phyloP scores from a whole-genome alignment of 2,888 invertebrate species.

The Tridacna crocea region DNA sequence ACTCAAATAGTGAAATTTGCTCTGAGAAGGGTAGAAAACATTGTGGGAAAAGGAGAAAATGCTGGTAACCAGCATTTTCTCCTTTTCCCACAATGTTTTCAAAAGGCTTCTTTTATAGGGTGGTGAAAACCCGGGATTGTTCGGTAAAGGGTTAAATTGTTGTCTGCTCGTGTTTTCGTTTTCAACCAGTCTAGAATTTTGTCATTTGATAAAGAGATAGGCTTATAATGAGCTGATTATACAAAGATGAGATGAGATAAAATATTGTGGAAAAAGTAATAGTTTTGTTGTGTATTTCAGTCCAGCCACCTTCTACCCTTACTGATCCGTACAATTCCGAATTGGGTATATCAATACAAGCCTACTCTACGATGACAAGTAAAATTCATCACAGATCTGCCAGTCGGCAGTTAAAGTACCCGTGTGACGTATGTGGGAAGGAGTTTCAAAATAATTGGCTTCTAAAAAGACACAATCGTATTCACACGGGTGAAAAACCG shows the following conservation, averaged over 20 bases:
- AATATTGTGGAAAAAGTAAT: too few relatives aligned
- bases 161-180: not conserved
- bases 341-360: too few relatives aligned
- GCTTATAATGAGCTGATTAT: not conserved
- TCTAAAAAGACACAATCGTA: not conserved
- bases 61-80: not conserved
- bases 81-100: not conserved
- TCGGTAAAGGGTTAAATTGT: too few relatives aligned
- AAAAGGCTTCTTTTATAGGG: too few relatives aligned
- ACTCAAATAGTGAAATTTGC: too few relatives aligned
- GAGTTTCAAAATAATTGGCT: not conserved
- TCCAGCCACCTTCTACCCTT: not conserved
- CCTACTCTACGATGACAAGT: too few relatives aligned
- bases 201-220: not conserved
- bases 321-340: not conserved
- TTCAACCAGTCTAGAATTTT: not conserved
- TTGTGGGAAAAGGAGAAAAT: not conserved
- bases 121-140: too few relatives aligned
- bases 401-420: not conserved
- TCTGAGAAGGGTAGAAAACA: too few relatives aligned
- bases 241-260: too few relatives aligned
- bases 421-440: constrained; percentile 11
- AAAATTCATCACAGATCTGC: too few relatives aligned
- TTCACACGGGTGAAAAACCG: constrained; percentile 10
- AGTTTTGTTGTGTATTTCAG: not conserved